phyloP scores from a whole-genome alignment of 2,113 vertebrate genomes.

The Boulengeromyrus knoepffleri region DNA sequence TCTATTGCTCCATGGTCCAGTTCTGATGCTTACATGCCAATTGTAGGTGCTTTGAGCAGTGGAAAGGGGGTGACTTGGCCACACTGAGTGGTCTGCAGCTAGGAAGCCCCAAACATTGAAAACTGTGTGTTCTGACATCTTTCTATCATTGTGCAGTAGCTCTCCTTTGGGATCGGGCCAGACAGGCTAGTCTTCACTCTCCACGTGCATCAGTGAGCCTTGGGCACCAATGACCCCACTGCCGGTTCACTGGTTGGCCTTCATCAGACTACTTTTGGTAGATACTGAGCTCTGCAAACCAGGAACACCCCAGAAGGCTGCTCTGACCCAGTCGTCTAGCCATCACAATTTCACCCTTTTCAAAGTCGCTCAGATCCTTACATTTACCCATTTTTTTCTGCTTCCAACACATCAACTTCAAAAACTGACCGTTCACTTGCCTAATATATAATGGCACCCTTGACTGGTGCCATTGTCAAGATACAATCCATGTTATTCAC shows the following conservation, averaged over 20 bases:
- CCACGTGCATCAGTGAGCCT: not conserved
- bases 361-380: not conserved
- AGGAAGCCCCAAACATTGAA: not conserved
- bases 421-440: not conserved
- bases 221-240: not conserved
- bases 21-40: not conserved
- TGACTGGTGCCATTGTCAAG: not conserved
- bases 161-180: not conserved
- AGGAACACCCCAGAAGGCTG: not conserved
- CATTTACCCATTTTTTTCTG: not conserved
- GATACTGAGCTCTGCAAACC: not conserved
- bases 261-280: not conserved
- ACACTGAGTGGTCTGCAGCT: not conserved
- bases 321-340: not conserved
- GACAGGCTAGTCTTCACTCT: not conserved
- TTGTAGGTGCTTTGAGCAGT: not conserved
- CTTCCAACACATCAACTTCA: not conserved
- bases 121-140: not conserved
- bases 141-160: not conserved
- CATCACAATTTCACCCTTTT: not conserved
- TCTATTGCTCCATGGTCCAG: not conserved
- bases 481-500: not conserved
- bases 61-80: not conserved
- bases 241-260: not conserved
- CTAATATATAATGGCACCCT: not conserved